Evolutionary conservation across 2,113 vertebrate species (phyloP).

Genomic region (Ophthalmolycus amberensis): DNA sequence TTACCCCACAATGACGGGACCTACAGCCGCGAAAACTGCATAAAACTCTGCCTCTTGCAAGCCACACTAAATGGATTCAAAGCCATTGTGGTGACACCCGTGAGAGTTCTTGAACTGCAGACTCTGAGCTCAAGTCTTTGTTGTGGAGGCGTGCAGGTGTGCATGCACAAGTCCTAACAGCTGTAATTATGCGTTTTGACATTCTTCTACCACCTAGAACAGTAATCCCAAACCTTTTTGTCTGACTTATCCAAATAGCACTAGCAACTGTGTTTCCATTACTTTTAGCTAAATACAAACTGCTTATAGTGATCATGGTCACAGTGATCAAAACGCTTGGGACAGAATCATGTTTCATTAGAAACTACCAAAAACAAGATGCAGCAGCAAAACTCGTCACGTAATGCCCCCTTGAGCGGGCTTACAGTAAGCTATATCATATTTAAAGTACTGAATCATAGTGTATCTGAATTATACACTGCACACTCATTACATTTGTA

Average conservation of each 20-base stretch:
- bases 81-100: neutral
- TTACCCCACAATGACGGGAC: conserved; percentile 49
- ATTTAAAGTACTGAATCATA: neutral
- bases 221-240: no score
- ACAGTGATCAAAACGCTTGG: neutral
- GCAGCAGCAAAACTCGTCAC: neutral
- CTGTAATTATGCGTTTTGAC: neutral
- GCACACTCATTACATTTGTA: neutral
- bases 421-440: neutral
- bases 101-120: neutral
- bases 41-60: neutral
- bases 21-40: conserved; percentile 15
- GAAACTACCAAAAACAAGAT: no score
- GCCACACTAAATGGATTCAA: conserved; percentile 1
- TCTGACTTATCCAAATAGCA: neutral
- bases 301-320: neutral
- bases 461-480: neutral
- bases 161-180: neutral
- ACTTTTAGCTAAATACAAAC: neutral
- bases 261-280: neutral
- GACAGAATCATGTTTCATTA: neutral
- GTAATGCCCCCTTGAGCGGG: neutral
- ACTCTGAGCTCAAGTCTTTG: neutral
- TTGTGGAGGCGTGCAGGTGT: neutral
- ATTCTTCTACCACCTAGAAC: neutral